A percentile compares a stretch with the other conserved stretches of the same genome.
phyloP scores from a whole-genome alignment of 2,113 vertebrate genomes.

The Paracanthobrama guichenoti region DNA sequence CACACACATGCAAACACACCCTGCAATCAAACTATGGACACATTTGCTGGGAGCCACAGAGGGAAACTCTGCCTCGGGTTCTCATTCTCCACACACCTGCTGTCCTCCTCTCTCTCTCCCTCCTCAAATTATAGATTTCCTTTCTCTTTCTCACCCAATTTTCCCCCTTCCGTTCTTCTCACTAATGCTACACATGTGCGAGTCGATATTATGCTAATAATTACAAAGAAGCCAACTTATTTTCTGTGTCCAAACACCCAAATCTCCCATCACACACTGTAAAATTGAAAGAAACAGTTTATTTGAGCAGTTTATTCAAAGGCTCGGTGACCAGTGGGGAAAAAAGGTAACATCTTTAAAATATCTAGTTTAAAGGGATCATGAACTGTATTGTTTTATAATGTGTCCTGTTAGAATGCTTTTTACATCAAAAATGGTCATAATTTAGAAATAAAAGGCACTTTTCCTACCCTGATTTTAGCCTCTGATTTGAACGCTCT shows the following conservation, averaged over 20 bases:
- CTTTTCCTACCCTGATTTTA: too few relatives aligned
- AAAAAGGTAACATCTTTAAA: neutral
- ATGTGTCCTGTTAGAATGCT: too few relatives aligned
- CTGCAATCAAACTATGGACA: constrained; percentile 9
- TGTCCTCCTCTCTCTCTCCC: neutral
- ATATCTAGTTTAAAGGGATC: neutral
- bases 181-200: neutral
- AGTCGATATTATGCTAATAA: neutral
- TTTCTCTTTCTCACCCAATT: neutral
- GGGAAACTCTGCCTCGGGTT: constrained; percentile 9
- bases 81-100: constrained; percentile 24
- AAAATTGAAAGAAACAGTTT: too few relatives aligned
- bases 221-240: neutral
- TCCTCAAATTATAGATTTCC: neutral
- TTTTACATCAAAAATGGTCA: too few relatives aligned
- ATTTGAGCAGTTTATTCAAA: neutral
- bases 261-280: neutral
- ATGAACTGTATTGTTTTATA: too few relatives aligned
- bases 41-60: constrained; percentile 19
- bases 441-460: too few relatives aligned
- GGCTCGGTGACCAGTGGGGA: neutral
- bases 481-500: too few relatives aligned
- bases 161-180: neutral
- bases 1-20: constrained; percentile 27
- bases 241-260: neutral